Conservation (phyloP, 2,113 vertebrate species). For the Bufo bufo region DNA sequence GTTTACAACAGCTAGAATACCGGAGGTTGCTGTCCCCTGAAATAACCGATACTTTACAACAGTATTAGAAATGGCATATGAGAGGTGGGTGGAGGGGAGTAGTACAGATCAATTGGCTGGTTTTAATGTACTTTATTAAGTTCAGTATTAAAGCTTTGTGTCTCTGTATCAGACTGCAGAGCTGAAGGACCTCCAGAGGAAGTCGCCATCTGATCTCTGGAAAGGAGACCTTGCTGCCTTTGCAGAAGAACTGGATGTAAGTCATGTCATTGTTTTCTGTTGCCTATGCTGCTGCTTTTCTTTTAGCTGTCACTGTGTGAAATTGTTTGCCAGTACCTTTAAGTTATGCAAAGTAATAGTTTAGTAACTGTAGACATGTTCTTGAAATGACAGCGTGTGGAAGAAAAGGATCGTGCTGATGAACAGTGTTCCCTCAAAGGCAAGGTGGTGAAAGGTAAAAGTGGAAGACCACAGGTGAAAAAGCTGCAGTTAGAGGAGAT, state of each 20-base stretch:
- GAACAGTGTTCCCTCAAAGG: conserved; percentile 62
- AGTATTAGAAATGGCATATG: too few relatives aligned
- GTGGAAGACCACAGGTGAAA: conserved; percentile 74
- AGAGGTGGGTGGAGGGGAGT: too few relatives aligned
- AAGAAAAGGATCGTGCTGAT: conserved; percentile 80
- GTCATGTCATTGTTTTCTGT: neutral
- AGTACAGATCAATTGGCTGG: too few relatives aligned
- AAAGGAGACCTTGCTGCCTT: conserved; percentile 88
- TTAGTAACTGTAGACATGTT: neutral
- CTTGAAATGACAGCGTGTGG: conserved; percentile 70
- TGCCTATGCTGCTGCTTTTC: fast-evolving
- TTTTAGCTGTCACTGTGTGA: neutral
- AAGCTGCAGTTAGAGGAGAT: conserved; percentile 82
- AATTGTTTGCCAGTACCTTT: neutral
- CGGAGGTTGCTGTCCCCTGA: too few relatives aligned
- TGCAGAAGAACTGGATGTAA: conserved; percentile 85
- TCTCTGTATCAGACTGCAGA: conserved; percentile 74
- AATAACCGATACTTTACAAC: too few relatives aligned
- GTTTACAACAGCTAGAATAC: too few relatives aligned
- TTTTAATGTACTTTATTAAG: too few relatives aligned
- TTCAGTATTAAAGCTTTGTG: neutral
- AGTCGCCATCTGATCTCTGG: conserved; percentile 85
- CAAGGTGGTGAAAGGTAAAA: conserved; percentile 74
- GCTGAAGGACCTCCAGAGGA: conserved; percentile 81
- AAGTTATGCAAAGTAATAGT: neutral